These are phyloP conservation scores for Cataglyphis rosenhaueri DNA, from an alignment of 2,888 invertebrate genomes.

Conservation along the genomic window DNA sequence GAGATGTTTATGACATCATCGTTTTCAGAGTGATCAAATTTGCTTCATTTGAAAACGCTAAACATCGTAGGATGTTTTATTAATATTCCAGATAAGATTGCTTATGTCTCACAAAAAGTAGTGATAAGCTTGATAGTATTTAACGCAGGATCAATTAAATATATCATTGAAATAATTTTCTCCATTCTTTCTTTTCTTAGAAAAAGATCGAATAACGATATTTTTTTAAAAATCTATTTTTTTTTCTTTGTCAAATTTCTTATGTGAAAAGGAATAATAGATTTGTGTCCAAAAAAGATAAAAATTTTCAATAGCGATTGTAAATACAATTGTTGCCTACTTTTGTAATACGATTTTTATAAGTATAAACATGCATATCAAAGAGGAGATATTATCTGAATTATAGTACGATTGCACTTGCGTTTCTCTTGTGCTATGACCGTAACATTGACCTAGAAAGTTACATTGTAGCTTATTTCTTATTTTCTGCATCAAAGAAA, in stretches of 20 bases:
- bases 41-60: too few species aligned
- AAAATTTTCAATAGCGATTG: neutral
- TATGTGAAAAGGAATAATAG: neutral
- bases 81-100: neutral
- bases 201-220: neutral
- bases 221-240: neutral
- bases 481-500: neutral
- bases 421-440: conserved; percentile 8
- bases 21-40: too few species aligned
- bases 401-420: conserved; percentile 19
- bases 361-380: neutral
- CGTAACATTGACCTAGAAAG: conserved; percentile 50
- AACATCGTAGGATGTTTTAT: neutral
- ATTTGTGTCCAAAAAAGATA: neutral
- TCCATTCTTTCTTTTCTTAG: neutral
- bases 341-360: conserved; percentile 1
- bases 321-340: neutral
- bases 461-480: neutral
- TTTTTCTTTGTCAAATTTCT: neutral
- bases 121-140: neutral
- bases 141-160: neutral
- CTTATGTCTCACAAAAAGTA: neutral
- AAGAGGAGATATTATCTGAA: conserved; percentile 11
- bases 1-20: too few species aligned
- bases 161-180: neutral